Conservation (phyloP, 2,113 vertebrate species). For the Channa argus region DNA sequence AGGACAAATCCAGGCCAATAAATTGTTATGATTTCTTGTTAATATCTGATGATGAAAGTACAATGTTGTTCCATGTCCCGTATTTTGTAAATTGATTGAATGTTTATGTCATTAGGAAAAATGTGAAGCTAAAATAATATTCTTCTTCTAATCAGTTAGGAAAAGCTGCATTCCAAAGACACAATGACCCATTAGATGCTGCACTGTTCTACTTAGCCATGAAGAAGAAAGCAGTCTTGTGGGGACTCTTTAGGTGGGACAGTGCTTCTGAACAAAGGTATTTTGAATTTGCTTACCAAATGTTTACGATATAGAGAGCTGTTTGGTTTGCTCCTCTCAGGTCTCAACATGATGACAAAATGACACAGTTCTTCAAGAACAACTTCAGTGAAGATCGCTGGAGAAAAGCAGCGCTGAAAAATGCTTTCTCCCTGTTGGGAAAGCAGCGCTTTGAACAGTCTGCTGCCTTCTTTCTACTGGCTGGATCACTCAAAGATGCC, state of each 20-base stretch:
- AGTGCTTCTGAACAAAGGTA: not conserved
- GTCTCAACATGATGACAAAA: conserved; percentile 97
- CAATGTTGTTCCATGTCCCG: not conserved
- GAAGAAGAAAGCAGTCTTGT: conserved; percentile 98
- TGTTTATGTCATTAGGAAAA: not conserved
- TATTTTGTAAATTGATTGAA: not conserved
- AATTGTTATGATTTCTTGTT: too few species aligned
- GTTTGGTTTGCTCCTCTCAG: conserved; percentile 73
- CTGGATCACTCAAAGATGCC: conserved; percentile 97
- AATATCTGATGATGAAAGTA: not conserved
- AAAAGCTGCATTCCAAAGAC: conserved; percentile 96
- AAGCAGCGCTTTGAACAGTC: conserved; percentile 99
- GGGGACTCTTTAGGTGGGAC: conserved; percentile 95
- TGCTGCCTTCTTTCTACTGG: conserved; percentile 96
- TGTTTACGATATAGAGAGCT: not conserved
- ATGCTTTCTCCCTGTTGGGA: conserved; percentile 96
- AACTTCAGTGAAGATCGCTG: conserved; percentile 97
- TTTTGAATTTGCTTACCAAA: not conserved
- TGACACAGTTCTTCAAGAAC: conserved; percentile 98
- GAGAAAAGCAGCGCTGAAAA: conserved; percentile 97
- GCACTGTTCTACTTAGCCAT: conserved; percentile 97
- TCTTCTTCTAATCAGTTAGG: conserved; percentile 76
- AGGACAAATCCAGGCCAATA: conserved; percentile 1
- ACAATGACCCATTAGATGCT: conserved; percentile 96
- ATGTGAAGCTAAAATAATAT: too few species aligned